phyloP scores from a whole-genome alignment of 2,797 vertebrate genomes.

The Acanthopagrus latus region DNA sequence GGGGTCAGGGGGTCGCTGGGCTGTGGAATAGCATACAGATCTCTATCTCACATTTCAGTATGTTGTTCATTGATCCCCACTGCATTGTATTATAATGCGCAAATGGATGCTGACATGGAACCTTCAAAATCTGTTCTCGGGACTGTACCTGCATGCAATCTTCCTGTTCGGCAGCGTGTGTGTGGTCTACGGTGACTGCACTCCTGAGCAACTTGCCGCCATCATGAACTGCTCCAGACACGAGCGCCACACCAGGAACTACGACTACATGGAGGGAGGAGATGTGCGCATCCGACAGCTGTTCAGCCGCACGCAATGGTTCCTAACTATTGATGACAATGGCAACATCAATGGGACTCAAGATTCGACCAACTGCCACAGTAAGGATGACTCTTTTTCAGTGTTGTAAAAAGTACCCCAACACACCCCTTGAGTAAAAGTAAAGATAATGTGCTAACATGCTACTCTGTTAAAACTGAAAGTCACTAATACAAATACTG shows the following conservation, averaged over 20 bases:
- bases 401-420: no score
- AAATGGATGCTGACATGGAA: constrained; percentile 99
- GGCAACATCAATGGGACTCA: constrained; percentile 97
- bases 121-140: constrained; percentile 96
- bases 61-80: constrained; percentile 94
- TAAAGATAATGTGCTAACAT: no score
- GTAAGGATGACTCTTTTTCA: constrained; percentile 86
- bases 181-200: constrained; percentile 95
- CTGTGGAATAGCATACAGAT: constrained; percentile 82
- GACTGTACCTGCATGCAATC: constrained; percentile 94
- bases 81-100: constrained; percentile 99
- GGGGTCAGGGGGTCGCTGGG: constrained; percentile 78
- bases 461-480: no score
- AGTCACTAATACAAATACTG: no score
- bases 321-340: constrained; percentile 95
- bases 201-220: constrained; percentile 94
- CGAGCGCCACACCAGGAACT: constrained; percentile 96
- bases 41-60: constrained; percentile 92
- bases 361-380: constrained; percentile 96
- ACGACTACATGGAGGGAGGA: constrained; percentile 99
- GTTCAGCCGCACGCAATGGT: constrained; percentile 98
- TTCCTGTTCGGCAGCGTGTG: constrained; percentile 93
- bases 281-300: constrained; percentile 97
- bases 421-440: no score
- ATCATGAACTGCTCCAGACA: constrained; percentile 97